A percentile compares a stretch with the other conserved stretches of the same genome.
These are phyloP conservation scores for Mustela nigripes DNA, from an alignment of 2,113 vertebrate genomes.

Conservation along the genomic window DNA sequence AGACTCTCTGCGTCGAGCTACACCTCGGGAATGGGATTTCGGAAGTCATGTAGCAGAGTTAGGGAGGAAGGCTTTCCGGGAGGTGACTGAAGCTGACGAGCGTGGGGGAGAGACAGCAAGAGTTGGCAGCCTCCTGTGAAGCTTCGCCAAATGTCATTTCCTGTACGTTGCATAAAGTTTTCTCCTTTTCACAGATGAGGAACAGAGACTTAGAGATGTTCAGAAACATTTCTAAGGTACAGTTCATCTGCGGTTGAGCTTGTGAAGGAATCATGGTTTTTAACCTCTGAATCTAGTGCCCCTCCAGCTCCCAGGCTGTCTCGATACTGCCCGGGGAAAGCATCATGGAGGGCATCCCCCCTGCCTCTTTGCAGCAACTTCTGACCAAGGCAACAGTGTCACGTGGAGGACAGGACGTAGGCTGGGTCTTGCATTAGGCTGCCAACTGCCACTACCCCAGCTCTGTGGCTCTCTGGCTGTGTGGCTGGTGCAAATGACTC, in stretches of 20 bases:
- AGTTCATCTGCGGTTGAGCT: neutral
- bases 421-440: neutral
- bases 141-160: neutral
- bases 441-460: neutral
- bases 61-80: neutral
- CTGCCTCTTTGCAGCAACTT: neutral
- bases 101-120: conserved; percentile 62
- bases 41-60: neutral
- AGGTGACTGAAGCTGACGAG: neutral
- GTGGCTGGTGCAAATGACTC: conserved; percentile 67
- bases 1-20: neutral
- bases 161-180: neutral
- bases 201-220: conserved; percentile 2
- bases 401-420: neutral
- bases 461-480: conserved; percentile 68
- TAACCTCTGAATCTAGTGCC: neutral
- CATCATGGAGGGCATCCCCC: neutral
- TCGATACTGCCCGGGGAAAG: neutral
- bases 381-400: neutral
- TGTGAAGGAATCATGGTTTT: neutral
- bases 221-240: neutral
- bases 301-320: neutral
- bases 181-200: conserved; percentile 17
- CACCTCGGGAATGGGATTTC: neutral
- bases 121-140: neutral